Conservation (phyloP, 2,113 vertebrate species). For the Phodopus roborovskii region DNA sequence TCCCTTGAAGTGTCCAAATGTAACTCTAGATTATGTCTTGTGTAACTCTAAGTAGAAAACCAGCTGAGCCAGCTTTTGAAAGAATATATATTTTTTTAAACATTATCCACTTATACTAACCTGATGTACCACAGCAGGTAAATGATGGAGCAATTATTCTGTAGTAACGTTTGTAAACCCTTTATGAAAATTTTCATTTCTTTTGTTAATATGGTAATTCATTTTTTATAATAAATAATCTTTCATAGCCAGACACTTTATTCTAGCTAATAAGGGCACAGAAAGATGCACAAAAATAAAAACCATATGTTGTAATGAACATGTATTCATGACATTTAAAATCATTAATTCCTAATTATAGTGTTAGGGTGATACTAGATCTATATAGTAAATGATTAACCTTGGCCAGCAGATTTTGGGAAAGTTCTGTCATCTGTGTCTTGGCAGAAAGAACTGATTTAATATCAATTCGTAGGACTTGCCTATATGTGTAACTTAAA, state of each 20-base stretch:
- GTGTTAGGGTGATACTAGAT: background rate
- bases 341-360: background rate
- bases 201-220: background rate
- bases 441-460: background rate
- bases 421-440: background rate
- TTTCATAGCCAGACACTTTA: background rate
- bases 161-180: background rate
- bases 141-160: background rate
- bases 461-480: background rate
- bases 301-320: background rate
- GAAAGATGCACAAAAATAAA: background rate
- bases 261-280: background rate
- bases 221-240: background rate
- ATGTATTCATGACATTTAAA: slow-evolving; percentile 6
- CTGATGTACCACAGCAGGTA: background rate
- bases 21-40: background rate
- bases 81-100: slow-evolving; percentile 18
- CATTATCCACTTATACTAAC: background rate
- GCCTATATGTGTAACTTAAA: background rate
- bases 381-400: background rate
- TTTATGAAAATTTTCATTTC: background rate
- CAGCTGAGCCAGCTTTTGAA: background rate
- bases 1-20: background rate
- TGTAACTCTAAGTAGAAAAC: background rate
- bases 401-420: background rate